A percentile compares a stretch with the other conserved stretches of the same genome.
phyloP scores from a whole-genome alignment of 30 jellyfish, hydroid and myxozoan species.

The Aurelia coerulea region DNA sequence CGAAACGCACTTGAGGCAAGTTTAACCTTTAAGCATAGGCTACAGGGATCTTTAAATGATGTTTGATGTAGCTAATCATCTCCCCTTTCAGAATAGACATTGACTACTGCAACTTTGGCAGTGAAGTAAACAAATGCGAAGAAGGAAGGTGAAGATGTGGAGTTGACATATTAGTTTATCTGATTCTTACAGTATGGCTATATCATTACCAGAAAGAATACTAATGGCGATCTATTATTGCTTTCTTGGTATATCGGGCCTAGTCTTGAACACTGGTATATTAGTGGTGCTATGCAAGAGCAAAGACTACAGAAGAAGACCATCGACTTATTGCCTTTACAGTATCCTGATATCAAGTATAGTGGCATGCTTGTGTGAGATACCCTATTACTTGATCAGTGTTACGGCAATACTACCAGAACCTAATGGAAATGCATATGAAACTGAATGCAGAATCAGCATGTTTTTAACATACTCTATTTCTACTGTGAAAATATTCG shows the following conservation, averaged over 20 bases:
- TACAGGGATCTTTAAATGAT: too few species aligned
- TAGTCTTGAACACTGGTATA: constrained; percentile 7
- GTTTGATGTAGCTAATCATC: too few species aligned
- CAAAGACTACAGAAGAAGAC: constrained; percentile 22
- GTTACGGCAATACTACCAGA: constrained; percentile 14
- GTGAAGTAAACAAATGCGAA: too few species aligned
- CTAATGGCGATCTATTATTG: constrained; percentile 16
- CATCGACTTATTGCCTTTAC: constrained; percentile 33
- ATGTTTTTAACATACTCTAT: constrained; percentile 10
- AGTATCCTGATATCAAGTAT: constrained; percentile 27
- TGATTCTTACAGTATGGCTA: neutral
- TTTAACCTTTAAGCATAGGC: too few species aligned
- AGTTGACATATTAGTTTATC: too few species aligned
- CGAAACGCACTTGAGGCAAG: too few species aligned
- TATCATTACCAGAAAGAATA: constrained; percentile 27
- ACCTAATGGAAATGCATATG: constrained; percentile 9
- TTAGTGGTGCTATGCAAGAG: constrained; percentile 6
- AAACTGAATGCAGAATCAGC: constrained; percentile 14
- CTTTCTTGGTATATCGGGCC: constrained; percentile 29
- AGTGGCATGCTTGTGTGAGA: constrained; percentile 33
- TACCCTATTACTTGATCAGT: constrained; percentile 40
- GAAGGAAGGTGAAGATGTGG: too few species aligned
- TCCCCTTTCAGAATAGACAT: too few species aligned
- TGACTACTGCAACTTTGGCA: too few species aligned
- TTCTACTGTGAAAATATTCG: constrained; percentile 25